These are phyloP conservation scores for Orthosia incerta DNA, from an alignment of 2,888 invertebrate genomes.

Conservation along the genomic window DNA sequence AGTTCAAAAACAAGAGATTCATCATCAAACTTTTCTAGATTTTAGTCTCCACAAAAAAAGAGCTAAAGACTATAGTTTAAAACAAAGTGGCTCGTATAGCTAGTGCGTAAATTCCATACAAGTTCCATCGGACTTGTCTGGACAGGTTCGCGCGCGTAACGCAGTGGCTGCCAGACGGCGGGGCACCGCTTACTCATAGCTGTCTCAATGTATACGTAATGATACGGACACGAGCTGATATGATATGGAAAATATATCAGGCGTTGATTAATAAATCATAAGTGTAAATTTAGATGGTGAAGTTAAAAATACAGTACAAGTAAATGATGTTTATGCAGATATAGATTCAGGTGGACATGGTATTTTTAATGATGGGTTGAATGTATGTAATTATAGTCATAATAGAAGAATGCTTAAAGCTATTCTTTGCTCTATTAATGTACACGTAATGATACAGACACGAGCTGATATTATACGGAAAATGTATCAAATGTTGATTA, in stretches of 20 bases:
- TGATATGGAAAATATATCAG: constrained; percentile 48
- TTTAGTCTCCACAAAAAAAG: not conserved
- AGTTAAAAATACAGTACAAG: not conserved
- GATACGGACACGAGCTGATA: constrained; percentile 57
- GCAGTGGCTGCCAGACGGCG: constrained; percentile 79
- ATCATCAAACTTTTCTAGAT: not conserved
- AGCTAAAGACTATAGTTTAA: constrained; percentile 27
- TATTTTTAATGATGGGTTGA: not conserved
- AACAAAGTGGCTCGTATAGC: constrained; percentile 56
- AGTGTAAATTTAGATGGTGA: constrained; percentile 1
- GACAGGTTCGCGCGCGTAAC: constrained; percentile 81
- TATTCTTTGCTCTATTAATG: constrained; percentile 60
- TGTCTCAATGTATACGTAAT: constrained; percentile 67
- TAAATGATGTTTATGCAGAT: not conserved
- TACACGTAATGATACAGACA: constrained; percentile 65
- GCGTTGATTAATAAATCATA: constrained; percentile 21
- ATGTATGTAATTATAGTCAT: too few relatives aligned
- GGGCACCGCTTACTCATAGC: constrained; percentile 79
- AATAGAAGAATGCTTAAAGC: too few relatives aligned
- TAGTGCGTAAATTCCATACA: constrained; percentile 69
- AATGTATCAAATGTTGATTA: constrained; percentile 31
- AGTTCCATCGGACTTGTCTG: constrained; percentile 67
- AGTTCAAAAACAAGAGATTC: not conserved
- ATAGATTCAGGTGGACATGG: not conserved
- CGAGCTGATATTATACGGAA: constrained; percentile 51